Evolutionary conservation across 2,888 invertebrate genomes (phyloP), one percentile per base, ranked within the genome.

Genomic region (Tachina grossa): DNA sequence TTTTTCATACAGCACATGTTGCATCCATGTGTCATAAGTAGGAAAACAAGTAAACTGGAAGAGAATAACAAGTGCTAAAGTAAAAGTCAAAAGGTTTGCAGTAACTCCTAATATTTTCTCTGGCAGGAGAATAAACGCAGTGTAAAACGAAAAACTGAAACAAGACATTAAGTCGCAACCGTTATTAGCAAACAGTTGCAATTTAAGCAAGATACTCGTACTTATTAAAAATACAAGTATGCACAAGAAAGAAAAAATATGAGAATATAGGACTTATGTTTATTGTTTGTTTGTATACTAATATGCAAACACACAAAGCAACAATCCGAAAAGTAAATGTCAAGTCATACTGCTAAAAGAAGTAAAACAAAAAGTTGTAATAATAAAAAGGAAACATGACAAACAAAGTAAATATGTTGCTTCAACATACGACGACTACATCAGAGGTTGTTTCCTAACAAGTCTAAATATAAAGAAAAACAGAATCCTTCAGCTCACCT

Each of bases 1-100:
- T 83, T 31, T 6, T 6, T 31, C 31, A 31, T 88, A 61, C 59
- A 76, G 82, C 90, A 91, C 89, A 90, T 90, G 90, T 89, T 90
- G 90, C 89, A 89, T 89, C 82, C 71, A 80, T 85, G 85, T 85
- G 85, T 85, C 83, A 85, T 85, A 85, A 85, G 83, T 85, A 85
- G 61, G 43, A 66, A 75, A 79, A 72, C 69, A 83, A 74, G 77
- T 53, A 77, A 78, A 61, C 43, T 45, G 39, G n/a, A 14, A 71
- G 57, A 47, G 13, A 59, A 83, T 74, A 68, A 72, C 51, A 84
- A 78, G 81, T 71, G 71, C 47, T 71, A 83, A n/a, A 66, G 65
- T 39, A 79, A 11, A n/a, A 55, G 63, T 14, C 68, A 19, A 51
- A 39, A 45, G 68, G 31, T 57, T 65, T 19, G n/a, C n/a, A 45